A percentile compares a stretch with the other conserved stretches of the same genome.
phyloP scores from a whole-genome alignment of 92 coral and sea anemone genomes.

The Virgularia gustaviana region DNA sequence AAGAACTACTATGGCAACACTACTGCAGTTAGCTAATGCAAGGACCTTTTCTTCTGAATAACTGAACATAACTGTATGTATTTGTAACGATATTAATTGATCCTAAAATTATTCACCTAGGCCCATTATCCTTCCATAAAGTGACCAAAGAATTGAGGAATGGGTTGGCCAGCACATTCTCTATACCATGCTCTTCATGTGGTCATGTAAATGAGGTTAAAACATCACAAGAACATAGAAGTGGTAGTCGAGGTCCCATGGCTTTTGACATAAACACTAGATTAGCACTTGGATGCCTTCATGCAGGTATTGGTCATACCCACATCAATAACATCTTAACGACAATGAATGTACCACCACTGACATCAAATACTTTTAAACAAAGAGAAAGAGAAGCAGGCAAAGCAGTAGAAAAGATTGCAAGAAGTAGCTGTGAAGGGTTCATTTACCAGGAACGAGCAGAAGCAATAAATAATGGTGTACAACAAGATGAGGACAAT shows the following conservation, averaged over 20 bases:
- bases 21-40: too few relatives aligned
- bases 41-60: too few relatives aligned
- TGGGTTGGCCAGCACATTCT: background rate
- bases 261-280: constrained; percentile 29
- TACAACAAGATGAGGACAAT: constrained; percentile 8
- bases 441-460: too few relatives aligned
- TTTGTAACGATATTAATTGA: too few relatives aligned
- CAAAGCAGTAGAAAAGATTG: constrained; percentile 29
- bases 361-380: constrained; percentile 40
- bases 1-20: too few relatives aligned
- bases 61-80: too few relatives aligned
- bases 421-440: constrained; percentile 23
- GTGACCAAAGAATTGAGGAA: background rate
- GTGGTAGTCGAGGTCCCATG: constrained; percentile 30
- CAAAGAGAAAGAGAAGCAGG: constrained; percentile 36
- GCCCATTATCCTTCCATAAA: background rate
- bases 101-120: background rate
- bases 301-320: constrained; percentile 44
- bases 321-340: constrained; percentile 28
- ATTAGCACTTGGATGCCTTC: constrained; percentile 15
- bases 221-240: constrained; percentile 29
- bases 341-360: constrained; percentile 37
- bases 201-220: background rate
- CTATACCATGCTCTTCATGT: background rate
- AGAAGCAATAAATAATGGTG: too few relatives aligned